Evolutionary conservation across 1,140 invertebrate species (phyloP).

Genomic region (Stratiolaelaps scimitus): DNA sequence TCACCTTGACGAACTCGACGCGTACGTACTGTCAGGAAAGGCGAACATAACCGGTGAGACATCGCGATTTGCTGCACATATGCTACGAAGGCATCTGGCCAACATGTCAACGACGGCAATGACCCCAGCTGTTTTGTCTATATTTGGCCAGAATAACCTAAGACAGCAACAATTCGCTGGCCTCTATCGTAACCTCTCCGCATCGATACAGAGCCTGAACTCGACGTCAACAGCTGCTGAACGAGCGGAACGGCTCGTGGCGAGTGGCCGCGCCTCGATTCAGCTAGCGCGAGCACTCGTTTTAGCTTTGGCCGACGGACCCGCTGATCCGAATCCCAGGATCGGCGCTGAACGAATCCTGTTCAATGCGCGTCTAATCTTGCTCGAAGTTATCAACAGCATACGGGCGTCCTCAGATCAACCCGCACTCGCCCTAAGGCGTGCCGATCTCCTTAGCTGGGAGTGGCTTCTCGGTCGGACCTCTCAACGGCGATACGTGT

Average conservation of each 20-base stretch:
- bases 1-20: slow-evolving; percentile 5
- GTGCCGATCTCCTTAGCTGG: slow-evolving; percentile 3
- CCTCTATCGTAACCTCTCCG: background rate
- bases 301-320: background rate
- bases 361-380: background rate
- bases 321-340: background rate
- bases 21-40: background rate
- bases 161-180: background rate
- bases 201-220: background rate
- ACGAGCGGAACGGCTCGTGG: background rate
- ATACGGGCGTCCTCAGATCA: background rate
- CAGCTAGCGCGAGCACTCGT: slow-evolving; percentile 6
- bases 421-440: too few relatives aligned
- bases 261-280: background rate
- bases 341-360: background rate
- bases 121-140: background rate
- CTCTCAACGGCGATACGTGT: slow-evolving; percentile 1
- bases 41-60: background rate
- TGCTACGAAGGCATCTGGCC: background rate
- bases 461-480: slow-evolving; percentile 4
- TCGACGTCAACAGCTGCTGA: background rate
- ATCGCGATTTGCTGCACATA: background rate
- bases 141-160: background rate
- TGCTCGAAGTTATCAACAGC: slow-evolving; percentile 16
- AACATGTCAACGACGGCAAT: background rate